Percentiles rank a stretch among this genome's conserved stretches.
Conservation (phyloP, 2,888 invertebrate species). For the Hemicrepidius hirtus region DNA sequence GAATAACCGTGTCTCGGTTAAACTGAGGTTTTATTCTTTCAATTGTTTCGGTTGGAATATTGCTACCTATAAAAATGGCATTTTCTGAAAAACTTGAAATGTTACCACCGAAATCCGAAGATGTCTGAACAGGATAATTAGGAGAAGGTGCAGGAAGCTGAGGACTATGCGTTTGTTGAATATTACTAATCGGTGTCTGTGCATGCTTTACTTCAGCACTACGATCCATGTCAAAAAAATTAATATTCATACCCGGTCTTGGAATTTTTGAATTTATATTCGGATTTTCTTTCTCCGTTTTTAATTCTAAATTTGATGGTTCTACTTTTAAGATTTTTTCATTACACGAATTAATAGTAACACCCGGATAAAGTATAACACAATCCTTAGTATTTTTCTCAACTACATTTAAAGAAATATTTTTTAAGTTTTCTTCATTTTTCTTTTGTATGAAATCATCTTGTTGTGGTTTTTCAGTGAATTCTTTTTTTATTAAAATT, state of each 20-base stretch:
- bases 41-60: background rate
- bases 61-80: background rate
- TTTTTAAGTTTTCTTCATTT: background rate
- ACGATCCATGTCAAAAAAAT: constrained; percentile 48
- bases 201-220: constrained; percentile 67
- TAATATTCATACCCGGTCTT: background rate
- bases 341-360: constrained; percentile 42
- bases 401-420: background rate
- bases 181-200: constrained; percentile 64
- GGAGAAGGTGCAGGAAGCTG: constrained; percentile 69
- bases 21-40: background rate
- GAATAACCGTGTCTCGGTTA: constrained; percentile 37
- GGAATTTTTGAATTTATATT: background rate
- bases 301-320: background rate
- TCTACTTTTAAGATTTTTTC: too few relatives aligned
- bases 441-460: background rate
- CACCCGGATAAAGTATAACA: constrained; percentile 38
- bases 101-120: constrained; percentile 45
- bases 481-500: background rate
- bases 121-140: constrained; percentile 67
- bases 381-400: constrained; percentile 21
- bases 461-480: constrained; percentile 1
- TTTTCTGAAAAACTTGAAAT: constrained; percentile 5
- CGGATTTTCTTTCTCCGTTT: background rate
- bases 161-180: constrained; percentile 67